Evolutionary conservation across 2,113 vertebrate species (phyloP).

Genomic region (Ictidomys tridecemlineatus): DNA sequence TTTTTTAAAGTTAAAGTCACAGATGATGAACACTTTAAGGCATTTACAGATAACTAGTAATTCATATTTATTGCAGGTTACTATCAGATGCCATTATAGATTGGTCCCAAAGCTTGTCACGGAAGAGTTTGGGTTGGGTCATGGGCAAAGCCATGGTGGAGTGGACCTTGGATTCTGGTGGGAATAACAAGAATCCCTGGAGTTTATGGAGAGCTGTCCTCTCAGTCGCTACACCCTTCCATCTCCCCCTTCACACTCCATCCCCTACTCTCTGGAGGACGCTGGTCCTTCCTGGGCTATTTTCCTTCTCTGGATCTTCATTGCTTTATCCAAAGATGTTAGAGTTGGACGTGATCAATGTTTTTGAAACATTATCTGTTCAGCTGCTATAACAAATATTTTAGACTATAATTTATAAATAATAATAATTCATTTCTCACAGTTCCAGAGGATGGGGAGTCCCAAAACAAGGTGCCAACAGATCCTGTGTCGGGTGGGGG

Average conservation of each 20-base stretch:
- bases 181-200: background rate
- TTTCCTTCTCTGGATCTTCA: background rate
- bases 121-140: background rate
- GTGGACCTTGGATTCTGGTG: background rate
- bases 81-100: background rate
- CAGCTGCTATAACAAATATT: background rate
- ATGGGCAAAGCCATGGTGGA: background rate
- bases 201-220: rapidly evolving
- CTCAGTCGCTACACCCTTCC: background rate
- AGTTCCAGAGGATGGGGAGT: background rate
- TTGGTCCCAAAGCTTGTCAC: background rate
- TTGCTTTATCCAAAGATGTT: background rate
- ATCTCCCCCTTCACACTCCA: background rate
- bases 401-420: background rate
- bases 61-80: background rate
- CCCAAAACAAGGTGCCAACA: background rate
- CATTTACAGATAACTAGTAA: background rate
- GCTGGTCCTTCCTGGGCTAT: background rate
- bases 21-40: background rate
- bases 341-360: background rate
- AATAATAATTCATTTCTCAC: background rate
- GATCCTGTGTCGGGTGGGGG: background rate
- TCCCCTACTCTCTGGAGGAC: background rate
- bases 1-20: background rate
- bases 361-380: background rate